phyloP scores from a whole-genome alignment of 2,797 vertebrate species.

The Microctenopoma stevenorrisi region DNA sequence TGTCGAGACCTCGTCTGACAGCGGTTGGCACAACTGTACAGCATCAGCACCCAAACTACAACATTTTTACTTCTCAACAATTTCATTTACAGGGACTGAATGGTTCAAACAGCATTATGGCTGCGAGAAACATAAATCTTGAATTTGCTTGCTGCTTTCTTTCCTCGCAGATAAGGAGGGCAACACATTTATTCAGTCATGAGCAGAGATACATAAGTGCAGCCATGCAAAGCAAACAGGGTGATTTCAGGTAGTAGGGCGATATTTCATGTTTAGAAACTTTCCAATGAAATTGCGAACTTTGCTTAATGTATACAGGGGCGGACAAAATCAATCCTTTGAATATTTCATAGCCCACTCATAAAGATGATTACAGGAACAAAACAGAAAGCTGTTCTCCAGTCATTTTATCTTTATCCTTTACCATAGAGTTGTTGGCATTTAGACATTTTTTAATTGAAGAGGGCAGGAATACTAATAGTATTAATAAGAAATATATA shows the following conservation, averaged over 20 bases:
- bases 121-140: conserved; percentile 58
- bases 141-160: conserved; percentile 57
- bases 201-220: conserved; percentile 71
- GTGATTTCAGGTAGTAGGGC: conserved; percentile 59
- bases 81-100: conserved; percentile 49
- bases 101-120: conserved; percentile 44
- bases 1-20: conserved; percentile 57
- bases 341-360: conserved; percentile 31
- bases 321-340: conserved; percentile 50
- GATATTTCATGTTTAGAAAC: conserved; percentile 80
- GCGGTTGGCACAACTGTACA: conserved; percentile 58
- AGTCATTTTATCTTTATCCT: conserved; percentile 43
- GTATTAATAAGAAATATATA: too few relatives aligned
- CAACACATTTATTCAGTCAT: conserved; percentile 75
- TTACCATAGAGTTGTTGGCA: conserved; percentile 24
- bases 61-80: conserved; percentile 48
- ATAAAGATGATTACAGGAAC: conserved; percentile 52
- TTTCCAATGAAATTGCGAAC: conserved; percentile 75
- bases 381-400: conserved; percentile 34
- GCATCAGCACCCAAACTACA: conserved; percentile 43
- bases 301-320: conserved; percentile 69
- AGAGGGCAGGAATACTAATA: neutral
- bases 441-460: conserved; percentile 27
- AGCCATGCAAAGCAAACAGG: conserved; percentile 74
- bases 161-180: conserved; percentile 65